phyloP scores from a whole-genome alignment of 2,888 invertebrate genomes.

The Malacosoma neustria region DNA sequence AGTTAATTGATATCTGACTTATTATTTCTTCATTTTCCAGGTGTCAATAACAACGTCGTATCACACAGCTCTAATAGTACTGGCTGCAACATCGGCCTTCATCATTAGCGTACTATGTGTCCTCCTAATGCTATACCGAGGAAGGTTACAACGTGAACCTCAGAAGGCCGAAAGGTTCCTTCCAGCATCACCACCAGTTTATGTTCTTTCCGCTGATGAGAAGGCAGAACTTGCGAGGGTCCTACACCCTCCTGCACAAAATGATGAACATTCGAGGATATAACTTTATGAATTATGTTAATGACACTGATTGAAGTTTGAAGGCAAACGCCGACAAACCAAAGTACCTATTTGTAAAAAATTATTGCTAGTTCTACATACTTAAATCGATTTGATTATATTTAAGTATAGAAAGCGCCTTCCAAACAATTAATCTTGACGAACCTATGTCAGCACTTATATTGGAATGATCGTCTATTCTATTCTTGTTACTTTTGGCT shows the following conservation, averaged over 20 bases:
- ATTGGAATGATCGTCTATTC: no score
- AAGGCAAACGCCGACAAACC: no score
- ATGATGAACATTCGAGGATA: constrained; percentile 41
- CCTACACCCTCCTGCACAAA: constrained; percentile 42
- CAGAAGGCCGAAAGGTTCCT: constrained; percentile 76
- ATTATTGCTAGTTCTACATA: no score
- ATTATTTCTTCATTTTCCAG: constrained; percentile 29
- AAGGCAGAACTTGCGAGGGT: constrained; percentile 70
- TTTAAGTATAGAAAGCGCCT: no score
- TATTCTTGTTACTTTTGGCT: no score
- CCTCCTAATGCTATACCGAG: constrained; percentile 82
- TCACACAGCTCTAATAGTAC: constrained; percentile 84
- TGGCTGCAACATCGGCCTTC: constrained; percentile 86
- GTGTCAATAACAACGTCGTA: constrained; percentile 80
- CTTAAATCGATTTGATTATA: no score
- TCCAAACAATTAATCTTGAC: no score
- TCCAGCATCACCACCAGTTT: constrained; percentile 78
- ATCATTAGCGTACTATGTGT: constrained; percentile 85
- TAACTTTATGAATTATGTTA: constrained; percentile 17
- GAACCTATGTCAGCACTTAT: no score
- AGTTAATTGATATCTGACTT: no score
- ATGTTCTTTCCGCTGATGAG: constrained; percentile 80
- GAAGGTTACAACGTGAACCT: constrained; percentile 63
- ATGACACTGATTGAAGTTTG: background rate
- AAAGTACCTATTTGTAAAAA: no score